Evolutionary conservation across 2,113 vertebrate genomes (phyloP), one percentile per base, ranked within the genome.

Genomic region (Xyliphius kryptos): DNA sequence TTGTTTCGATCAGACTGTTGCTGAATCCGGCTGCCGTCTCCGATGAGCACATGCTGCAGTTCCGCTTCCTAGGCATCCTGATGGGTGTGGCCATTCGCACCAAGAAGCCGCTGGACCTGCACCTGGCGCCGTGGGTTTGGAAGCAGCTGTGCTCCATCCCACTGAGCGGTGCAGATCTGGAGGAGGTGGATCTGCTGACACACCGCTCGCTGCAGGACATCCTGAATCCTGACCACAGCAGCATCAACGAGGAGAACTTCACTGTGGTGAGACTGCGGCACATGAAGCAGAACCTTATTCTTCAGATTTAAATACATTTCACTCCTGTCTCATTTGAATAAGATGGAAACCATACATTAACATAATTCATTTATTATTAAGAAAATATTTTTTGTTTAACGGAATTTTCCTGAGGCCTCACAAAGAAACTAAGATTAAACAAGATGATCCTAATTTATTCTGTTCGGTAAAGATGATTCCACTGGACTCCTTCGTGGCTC

Each of bases 151-250:
- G 88, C 71, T 83, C 79, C 1, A 88, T 90, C 73, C 88, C 87
- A 1, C 64, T 89, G 46, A 76, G 75, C 6, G 81, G 78, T 9
- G 67, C 71, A 0, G 88, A 90, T 74, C 64, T 90, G 60, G 88
- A 89, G 73, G 88, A 90, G 57, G 88, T 90, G n/a, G 88, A 90
- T 61, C 79, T 90, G 63, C 87, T 90, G 48, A 88, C 87, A 12
- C 80, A 83, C 64, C 87, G 86, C 62, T 85, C 78, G 1, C 77
- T 90, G 19, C 84, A 87, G 49, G 85, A 85, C 59, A 88, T 89
- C 76, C 82, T 87, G n/a, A 85, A 88, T 60, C 76, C 89, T 26
- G 86, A 90, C 56, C 82, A 86, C 73, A 90, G 85, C 41, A 85
- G 79, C 56, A 90, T 90, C 76, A 88, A 81, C 5, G 87, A 88